Conservation (phyloP, 1,140 invertebrate genomes). For the Cheumatopsyche charites region DNA sequence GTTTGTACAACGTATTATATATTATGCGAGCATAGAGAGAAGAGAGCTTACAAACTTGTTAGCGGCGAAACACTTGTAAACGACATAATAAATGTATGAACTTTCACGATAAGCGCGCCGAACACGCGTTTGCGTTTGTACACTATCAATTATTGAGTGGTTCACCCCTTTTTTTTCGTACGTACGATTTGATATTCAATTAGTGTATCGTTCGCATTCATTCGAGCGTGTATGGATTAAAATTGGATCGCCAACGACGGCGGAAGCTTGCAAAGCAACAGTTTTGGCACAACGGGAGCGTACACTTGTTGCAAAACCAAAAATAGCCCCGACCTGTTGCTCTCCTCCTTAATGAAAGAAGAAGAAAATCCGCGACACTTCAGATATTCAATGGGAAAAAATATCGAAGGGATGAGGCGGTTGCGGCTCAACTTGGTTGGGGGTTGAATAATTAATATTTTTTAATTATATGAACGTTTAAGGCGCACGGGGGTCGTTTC, state of each 20-base stretch:
- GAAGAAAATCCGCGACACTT: slow-evolving; percentile 17
- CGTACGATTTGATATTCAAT: too few relatives aligned
- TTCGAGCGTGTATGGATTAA: background rate
- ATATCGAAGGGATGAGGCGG: background rate
- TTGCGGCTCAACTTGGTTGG: too few relatives aligned
- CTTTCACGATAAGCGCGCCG: background rate
- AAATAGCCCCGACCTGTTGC: slow-evolving; percentile 26
- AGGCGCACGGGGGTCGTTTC: too few relatives aligned
- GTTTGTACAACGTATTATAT: too few relatives aligned
- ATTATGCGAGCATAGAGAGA: too few relatives aligned
- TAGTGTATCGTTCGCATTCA: too few relatives aligned
- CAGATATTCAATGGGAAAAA: background rate
- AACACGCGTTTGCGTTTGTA: background rate
- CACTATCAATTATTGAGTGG: slow-evolving; percentile 1
- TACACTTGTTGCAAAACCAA: slow-evolving; percentile 37
- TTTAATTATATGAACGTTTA: too few relatives aligned
- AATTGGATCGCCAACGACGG: slow-evolving; percentile 6
- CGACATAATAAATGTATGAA: slow-evolving; percentile 26
- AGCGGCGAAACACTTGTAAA: slow-evolving; percentile 8
- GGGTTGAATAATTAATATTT: too few relatives aligned
- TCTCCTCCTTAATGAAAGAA: slow-evolving; percentile 7
- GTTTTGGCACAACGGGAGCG: slow-evolving; percentile 36
- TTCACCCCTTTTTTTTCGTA: background rate
- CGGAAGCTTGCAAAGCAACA: slow-evolving; percentile 22
- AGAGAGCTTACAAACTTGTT: slow-evolving; percentile 3